These are phyloP conservation scores for Mythimna ferrago DNA, from an alignment of 2,888 invertebrate genomes.

Conservation along the genomic window DNA sequence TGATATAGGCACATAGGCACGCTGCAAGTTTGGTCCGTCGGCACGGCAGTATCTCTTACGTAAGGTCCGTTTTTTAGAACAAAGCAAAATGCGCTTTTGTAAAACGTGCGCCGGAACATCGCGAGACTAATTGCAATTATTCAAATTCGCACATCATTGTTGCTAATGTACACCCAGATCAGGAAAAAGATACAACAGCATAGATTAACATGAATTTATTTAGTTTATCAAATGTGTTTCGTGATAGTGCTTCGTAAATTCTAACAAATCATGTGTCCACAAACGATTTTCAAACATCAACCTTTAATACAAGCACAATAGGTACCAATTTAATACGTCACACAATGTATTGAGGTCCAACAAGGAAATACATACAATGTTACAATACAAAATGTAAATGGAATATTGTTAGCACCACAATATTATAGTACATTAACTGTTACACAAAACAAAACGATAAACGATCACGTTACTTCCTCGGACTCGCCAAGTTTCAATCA, in stretches of 20 bases:
- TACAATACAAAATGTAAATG: constrained; percentile 51
- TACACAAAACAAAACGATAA: constrained; percentile 75
- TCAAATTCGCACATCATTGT: constrained; percentile 43
- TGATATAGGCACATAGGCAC: not conserved
- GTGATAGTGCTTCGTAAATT: constrained; percentile 86
- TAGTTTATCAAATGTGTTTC: constrained; percentile 87
- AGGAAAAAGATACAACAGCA: constrained; percentile 66
- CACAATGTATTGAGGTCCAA: constrained; percentile 46
- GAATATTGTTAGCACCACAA: constrained; percentile 73
- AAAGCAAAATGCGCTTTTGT: constrained; percentile 37
- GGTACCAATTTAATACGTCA: constrained; percentile 58
- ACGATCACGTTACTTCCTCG: constrained; percentile 64
- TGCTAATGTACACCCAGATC: constrained; percentile 27
- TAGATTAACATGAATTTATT: constrained; percentile 89
- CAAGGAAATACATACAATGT: constrained; percentile 33
- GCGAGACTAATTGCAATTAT: constrained; percentile 59
- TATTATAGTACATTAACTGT: constrained; percentile 51
- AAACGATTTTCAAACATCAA: constrained; percentile 80
- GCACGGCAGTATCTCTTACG: constrained; percentile 8
- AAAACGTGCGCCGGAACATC: constrained; percentile 47
- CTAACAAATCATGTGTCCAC: constrained; percentile 85
- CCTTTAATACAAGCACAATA: constrained; percentile 76
- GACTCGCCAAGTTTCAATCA: constrained; percentile 61
- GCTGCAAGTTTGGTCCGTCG: constrained; percentile 11
- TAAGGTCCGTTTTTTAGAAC: constrained; percentile 38